Evolutionary conservation across 2,888 invertebrate species (phyloP), one percentile per base, ranked within the genome.

Genomic region (Chymomyza caudatula): DNA sequence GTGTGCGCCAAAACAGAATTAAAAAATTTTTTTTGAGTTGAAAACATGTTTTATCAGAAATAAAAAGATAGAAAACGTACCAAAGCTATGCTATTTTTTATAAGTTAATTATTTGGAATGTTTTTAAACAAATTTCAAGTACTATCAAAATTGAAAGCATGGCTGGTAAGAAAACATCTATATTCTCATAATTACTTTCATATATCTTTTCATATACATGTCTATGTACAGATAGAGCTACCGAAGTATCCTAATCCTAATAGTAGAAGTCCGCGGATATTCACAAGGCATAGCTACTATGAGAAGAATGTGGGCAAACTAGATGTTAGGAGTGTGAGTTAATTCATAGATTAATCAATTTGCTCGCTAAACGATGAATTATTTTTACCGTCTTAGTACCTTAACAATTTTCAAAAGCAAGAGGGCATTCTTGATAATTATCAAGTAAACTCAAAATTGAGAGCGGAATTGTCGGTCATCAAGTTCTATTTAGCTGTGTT

Each of bases 41-140:
- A 47, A 66, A 65, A 60, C 56, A 65, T 67, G 61, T 37, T n/a
- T 3, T n/a, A n/a, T n/a, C n/a, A n/a, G n/a, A n/a, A n/a, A n/a
- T n/a, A n/a, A n/a, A n/a, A n/a, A n/a, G n/a, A n/a, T n/a, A n/a
- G n/a, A n/a, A n/a, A n/a, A n/a, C n/a, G n/a, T n/a, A n/a, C n/a
- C n/a, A n/a, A n/a, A n/a, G n/a, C n/a, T n/a, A n/a, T n/a, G n/a
- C n/a, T n/a, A 13, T 29, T 44, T 59, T 56, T 42, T 11, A 19
- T 44, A 17, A 55, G 8, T 25, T 23, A 8, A 42, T 15, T 5
- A 71, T 59, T 67, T 70, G 67, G 64, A 49, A 82, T 78, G 77
- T 37, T 62, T 53, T 60, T 20, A 19, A 44, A 42, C n/a, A 72
- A 69, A 63, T 59, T 83, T 67, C 59, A 57, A 63, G 52, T 57